Percentiles rank a stretch among this genome's conserved stretches.
phyloP scores from a whole-genome alignment of 2,888 invertebrate genomes.

The Chalcis sispes region DNA sequence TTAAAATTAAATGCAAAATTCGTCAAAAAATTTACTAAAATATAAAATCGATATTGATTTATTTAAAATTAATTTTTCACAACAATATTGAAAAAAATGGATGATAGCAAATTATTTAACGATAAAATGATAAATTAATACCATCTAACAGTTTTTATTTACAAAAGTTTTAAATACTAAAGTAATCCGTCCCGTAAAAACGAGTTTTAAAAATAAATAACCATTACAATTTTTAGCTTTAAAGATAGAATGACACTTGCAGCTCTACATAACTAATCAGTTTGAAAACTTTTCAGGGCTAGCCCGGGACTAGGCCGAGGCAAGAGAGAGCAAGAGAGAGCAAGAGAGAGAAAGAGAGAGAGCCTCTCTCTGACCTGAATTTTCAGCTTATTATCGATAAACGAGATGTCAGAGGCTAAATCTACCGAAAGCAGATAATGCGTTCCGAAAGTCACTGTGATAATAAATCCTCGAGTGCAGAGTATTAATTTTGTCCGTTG shows the following conservation, averaged over 20 bases:
- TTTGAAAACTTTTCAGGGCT: slow-evolving; percentile 18
- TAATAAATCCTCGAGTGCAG: slow-evolving; percentile 3
- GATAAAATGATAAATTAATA: no score
- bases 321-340: no score
- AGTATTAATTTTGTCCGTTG: slow-evolving; percentile 15
- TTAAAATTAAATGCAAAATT: no score
- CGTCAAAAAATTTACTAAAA: no score
- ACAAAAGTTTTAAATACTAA: no score
- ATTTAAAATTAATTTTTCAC: no score
- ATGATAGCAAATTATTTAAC: no score
- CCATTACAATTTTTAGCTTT: slow-evolving; percentile 31
- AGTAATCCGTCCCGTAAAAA: slow-evolving; percentile 13
- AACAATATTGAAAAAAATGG: no score
- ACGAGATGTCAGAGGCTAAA: slow-evolving; percentile 6
- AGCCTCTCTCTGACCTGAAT: slow-evolving; percentile 41
- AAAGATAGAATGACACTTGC: background rate
- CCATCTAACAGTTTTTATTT: no score
- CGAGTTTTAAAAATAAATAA: slow-evolving; percentile 12
- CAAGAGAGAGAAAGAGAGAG: no score
- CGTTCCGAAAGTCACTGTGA: background rate
- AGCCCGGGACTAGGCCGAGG: background rate
- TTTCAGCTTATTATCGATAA: slow-evolving; percentile 31
- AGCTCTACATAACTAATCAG: slow-evolving; percentile 40
- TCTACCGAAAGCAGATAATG: slow-evolving; percentile 6
- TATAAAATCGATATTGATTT: no score